Base-by-base conservation (phyloP, 1,140 invertebrate species). In the Teleopsis dalmanni region DNA sequence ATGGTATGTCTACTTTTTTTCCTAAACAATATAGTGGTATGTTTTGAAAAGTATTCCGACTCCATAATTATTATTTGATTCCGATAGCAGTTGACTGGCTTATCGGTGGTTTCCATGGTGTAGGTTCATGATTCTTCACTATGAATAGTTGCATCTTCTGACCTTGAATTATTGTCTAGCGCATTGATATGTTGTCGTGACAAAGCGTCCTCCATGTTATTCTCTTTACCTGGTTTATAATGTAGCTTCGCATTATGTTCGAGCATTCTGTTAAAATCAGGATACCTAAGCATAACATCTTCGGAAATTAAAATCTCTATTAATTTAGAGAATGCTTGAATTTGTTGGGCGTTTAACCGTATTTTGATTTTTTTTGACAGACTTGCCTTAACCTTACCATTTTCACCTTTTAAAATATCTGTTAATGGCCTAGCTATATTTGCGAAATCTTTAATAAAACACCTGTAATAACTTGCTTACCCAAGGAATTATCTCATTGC, bases 171-270 rank as follows among this genome's bases (percentile, higher is more conserved):
- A 21, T 45, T 25, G 13, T 52, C 40, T 14, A 52, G 11, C 10
- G 27, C n/a, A 21, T 47, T 16, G 25, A 52, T 14, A 18, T 36
- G 16, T 41, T 55, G 48, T 14, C 54, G 38, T 16, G 44, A 53
- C 9, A 56, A 31, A 36, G 42, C 48, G 16, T 53, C 71, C 0
- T 60, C 70, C 31, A 70, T 64, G 11, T 38, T 42, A 51, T 72
- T 67, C 23, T 54, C 27, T 51, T 56, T 65, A 19, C 69, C 72
- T 9, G 57, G 36, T 57, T 72, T 70, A 54, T 77, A 71, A 19
- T 54, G 43, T 11, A 77, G 67, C 49, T 74, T 50, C 10, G 38
- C 46, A 33, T 53, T 51, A 29, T 51, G 46, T 47, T 75, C 71
- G 57, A n/a, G n/a, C n/a, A n/a, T n/a, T n/a, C n/a, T n/a, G n/a